These are phyloP conservation scores for Macaria notata DNA, from an alignment of 2,888 invertebrate species.

Conservation along the genomic window DNA sequence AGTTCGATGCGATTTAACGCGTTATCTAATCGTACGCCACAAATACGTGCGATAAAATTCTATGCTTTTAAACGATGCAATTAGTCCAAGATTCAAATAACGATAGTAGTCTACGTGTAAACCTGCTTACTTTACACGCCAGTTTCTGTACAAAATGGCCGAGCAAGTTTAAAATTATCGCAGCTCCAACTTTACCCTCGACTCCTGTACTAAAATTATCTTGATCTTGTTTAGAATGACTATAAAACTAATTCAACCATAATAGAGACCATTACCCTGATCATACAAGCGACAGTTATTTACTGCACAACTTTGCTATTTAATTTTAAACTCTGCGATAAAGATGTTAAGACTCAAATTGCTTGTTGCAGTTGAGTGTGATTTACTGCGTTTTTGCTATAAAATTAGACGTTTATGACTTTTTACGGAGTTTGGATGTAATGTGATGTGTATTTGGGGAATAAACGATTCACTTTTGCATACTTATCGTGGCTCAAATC, in stretches of 20 bases:
- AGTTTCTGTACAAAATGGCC: conserved; percentile 20
- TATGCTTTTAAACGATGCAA: too few relatives aligned
- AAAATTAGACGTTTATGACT: conserved; percentile 18
- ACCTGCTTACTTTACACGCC: too few relatives aligned
- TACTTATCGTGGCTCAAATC: conserved; percentile 55
- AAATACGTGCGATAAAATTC: too few relatives aligned
- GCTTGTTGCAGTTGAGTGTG: not conserved
- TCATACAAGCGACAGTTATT: conserved; percentile 31
- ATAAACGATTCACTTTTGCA: conserved; percentile 41
- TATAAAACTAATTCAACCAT: conserved; percentile 51
- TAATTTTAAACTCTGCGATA: conserved; percentile 31
- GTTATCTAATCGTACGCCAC: too few relatives aligned
- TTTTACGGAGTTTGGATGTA: conserved; percentile 14
- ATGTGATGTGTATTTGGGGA: conserved; percentile 6
- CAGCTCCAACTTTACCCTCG: conserved; percentile 40
- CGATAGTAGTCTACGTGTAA: too few relatives aligned
- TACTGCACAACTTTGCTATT: conserved; percentile 12
- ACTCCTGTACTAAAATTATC: conserved; percentile 43
- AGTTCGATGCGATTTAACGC: too few relatives aligned
- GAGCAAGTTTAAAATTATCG: conserved; percentile 35
- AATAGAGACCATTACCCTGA: conserved; percentile 44
- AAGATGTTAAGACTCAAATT: conserved; percentile 8
- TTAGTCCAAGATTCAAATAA: too few relatives aligned
- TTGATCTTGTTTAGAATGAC: conserved; percentile 47
- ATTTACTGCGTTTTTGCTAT: conserved; percentile 6